Evolutionary conservation across 1,140 invertebrate species (phyloP), one percentile per base, ranked within the genome.

Genomic region (Ceratina australensis): DNA sequence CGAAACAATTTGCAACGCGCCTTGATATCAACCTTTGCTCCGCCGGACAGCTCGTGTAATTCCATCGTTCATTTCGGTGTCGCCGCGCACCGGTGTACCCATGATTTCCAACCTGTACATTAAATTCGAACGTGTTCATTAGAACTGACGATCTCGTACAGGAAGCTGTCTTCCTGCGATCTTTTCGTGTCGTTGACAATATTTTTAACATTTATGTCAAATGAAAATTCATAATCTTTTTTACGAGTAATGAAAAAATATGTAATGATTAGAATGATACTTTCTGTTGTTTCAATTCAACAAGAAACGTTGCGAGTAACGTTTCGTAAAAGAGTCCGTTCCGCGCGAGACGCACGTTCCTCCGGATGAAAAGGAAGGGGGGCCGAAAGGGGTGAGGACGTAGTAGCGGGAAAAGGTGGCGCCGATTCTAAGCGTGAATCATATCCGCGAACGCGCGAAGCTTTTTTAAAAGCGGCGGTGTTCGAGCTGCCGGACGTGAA

Each of bases 401-500:
- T n/a, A 24, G 61, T 15, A 20, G 59, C 15, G 12, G 56, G 16
- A 61, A 75, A 75, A 74, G 75, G 69, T 54, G 61, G 22, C 24
- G 52, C 54, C 81, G 71, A 83, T 83, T 67, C 81, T 72, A 50
- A 79, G 54, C 67, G 67, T 79, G 80, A 80, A 77, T 73, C 74
- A 80, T 80, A 72, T 49, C 18, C 33, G 52, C 42, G 78, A 59
- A 76, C 57, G 72, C 50, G 73, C 59, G 78, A 66, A 67, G 68
- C 69, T 81, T 84, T 84, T 84, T 84, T 78, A 84, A 80, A 78
- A 68, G 77, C 54, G 72, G 54, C 65, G 66, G 74, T 68, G 66
- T 68, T 68, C 64, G 49, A 28, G 50, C n/a, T 28, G 54, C n/a
- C 3, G 81, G 72, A 82, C 76, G 64, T 28, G 69, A 24, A 7